A percentile compares a stretch with the other conserved stretches of the same genome.
These are phyloP conservation scores for Eulacestoma nigropectus DNA, from an alignment of 2,113 vertebrate species.

Conservation along the genomic window DNA sequence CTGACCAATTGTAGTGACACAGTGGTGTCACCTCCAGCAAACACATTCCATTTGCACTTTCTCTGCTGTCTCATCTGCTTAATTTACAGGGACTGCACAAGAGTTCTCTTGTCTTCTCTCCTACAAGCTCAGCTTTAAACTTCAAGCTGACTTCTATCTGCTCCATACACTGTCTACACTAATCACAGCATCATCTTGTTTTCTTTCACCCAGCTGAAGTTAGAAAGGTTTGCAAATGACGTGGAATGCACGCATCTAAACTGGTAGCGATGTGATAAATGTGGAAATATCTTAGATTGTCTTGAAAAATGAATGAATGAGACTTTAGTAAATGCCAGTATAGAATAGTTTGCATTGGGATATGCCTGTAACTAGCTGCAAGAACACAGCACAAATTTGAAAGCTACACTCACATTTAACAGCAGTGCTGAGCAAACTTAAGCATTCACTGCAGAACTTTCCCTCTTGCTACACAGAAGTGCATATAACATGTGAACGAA, in stretches of 20 bases:
- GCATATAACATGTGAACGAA: neutral
- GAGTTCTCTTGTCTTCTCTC: neutral
- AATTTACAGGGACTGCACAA: neutral
- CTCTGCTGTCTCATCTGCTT: neutral
- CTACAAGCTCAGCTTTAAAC: neutral
- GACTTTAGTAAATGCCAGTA: neutral
- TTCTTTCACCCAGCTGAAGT: neutral
- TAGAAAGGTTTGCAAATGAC: neutral
- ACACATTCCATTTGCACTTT: neutral
- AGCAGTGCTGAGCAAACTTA: neutral
- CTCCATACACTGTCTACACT: neutral
- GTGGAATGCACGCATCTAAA: neutral
- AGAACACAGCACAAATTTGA: neutral
- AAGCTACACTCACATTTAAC: neutral
- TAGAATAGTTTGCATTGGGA: neutral
- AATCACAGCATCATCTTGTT: neutral
- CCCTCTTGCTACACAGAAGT: neutral
- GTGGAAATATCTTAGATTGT: neutral
- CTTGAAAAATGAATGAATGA: neutral
- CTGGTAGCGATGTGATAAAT: neutral
- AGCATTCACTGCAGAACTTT: neutral
- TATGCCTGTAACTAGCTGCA: neutral
- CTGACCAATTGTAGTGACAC: neutral
- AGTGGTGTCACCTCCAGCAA: neutral
- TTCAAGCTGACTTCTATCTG: neutral